These are phyloP conservation scores for Formica aserva DNA, from an alignment of 2,888 invertebrate species.

Conservation along the genomic window DNA sequence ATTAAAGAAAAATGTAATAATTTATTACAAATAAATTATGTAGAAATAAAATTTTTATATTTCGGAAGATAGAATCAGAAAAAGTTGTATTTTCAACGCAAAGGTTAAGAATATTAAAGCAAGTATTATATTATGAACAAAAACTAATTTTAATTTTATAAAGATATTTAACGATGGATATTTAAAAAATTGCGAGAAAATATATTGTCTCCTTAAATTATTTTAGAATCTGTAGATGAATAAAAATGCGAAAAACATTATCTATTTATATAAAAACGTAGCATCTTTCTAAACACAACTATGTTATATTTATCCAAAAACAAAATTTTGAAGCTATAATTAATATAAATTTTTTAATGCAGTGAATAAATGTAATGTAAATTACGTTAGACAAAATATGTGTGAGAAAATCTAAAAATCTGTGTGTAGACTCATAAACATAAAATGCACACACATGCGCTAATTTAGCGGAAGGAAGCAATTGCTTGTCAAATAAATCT, in stretches of 20 bases:
- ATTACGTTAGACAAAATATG: neutral
- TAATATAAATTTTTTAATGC: conserved; percentile 17
- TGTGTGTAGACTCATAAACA: neutral
- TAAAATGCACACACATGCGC: neutral
- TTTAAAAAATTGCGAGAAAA: neutral
- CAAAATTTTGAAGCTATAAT: neutral
- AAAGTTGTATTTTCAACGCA: neutral
- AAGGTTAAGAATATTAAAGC: neutral
- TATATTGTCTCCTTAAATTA: neutral
- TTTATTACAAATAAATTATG: neutral
- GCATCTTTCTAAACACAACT: neutral
- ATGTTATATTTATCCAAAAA: neutral
- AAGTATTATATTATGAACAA: neutral
- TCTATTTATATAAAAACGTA: neutral
- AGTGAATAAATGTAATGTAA: neutral
- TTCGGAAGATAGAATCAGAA: neutral
- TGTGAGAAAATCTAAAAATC: conserved; percentile 8
- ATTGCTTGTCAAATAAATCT: conserved; percentile 53
- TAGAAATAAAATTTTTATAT: neutral
- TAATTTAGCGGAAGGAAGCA: conserved; percentile 55
- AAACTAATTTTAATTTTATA: neutral
- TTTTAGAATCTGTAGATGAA: neutral
- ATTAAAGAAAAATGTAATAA: neutral
- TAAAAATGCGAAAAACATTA: neutral
- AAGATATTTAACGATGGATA: neutral